Conservation (phyloP, 2,113 vertebrate genomes). For the Callipepla squamata region DNA sequence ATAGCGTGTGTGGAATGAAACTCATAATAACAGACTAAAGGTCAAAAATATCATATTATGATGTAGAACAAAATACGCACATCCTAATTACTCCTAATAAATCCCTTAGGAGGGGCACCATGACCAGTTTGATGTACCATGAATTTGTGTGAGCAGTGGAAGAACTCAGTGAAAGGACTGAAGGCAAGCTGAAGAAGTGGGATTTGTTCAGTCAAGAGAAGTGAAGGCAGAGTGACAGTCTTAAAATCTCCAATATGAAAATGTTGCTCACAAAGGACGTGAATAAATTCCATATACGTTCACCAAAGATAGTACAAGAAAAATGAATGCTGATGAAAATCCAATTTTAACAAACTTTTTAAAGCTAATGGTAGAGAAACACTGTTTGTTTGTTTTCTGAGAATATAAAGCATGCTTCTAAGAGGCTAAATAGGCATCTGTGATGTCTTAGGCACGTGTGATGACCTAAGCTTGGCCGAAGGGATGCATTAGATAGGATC, state of each 20-base stretch:
- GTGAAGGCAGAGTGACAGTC: background rate
- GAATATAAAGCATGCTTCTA: background rate
- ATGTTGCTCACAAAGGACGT: accelerated
- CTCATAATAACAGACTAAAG: background rate
- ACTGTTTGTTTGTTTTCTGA: background rate
- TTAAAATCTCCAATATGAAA: background rate
- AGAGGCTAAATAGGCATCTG: background rate
- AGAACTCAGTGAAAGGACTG: background rate
- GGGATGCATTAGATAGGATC: background rate
- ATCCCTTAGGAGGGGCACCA: background rate
- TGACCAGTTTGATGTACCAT: background rate
- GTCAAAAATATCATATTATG: background rate
- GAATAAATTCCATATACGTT: background rate
- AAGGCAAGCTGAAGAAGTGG: background rate
- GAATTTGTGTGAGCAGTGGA: background rate
- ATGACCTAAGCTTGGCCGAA: background rate
- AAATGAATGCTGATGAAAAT: background rate
- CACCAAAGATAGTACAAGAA: background rate
- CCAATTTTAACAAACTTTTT: background rate
- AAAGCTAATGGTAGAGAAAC: background rate
- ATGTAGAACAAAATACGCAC: background rate
- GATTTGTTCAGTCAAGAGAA: background rate
- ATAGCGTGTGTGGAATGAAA: background rate
- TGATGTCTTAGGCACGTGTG: background rate
- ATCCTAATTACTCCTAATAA: background rate